These are phyloP conservation scores for Sebastes ruberrimus DNA, from an alignment of 2,797 vertebrate genomes.

Conservation along the genomic window DNA sequence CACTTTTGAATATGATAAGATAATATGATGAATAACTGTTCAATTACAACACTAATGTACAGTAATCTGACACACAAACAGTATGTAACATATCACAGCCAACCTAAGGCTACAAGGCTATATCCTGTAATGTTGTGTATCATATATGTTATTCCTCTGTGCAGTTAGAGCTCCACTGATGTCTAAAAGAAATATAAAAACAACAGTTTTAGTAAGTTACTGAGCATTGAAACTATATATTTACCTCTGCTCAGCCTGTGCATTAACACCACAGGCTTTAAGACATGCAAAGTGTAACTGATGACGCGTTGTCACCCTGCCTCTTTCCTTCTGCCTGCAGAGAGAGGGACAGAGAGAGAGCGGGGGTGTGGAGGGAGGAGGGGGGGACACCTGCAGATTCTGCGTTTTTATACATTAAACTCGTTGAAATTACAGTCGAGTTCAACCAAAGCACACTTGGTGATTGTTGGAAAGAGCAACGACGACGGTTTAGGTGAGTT, in stretches of 20 bases:
- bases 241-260: too few species aligned
- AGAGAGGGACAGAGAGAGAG: too few species aligned
- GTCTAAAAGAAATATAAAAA: not conserved
- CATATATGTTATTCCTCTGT: not conserved
- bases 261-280: too few species aligned
- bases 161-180: not conserved
- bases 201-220: not conserved
- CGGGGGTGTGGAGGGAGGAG: rapidly evolving
- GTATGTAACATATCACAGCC: not conserved
- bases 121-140: not conserved
- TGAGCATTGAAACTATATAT: not conserved
- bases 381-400: too few species aligned
- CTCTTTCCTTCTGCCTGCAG: too few species aligned
- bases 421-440: rapidly evolving
- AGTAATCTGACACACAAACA: not conserved
- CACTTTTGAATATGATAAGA: not conserved
- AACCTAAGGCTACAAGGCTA: not conserved
- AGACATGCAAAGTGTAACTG: rapidly evolving
- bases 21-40: not conserved
- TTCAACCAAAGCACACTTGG: too few species aligned
- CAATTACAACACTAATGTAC: not conserved
- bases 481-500: too few species aligned
- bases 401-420: too few species aligned
- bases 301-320: too few species aligned
- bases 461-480: too few species aligned